These are phyloP conservation scores for Drosophila koepferae DNA, from an alignment of 2,888 invertebrate species.

Conservation along the genomic window DNA sequence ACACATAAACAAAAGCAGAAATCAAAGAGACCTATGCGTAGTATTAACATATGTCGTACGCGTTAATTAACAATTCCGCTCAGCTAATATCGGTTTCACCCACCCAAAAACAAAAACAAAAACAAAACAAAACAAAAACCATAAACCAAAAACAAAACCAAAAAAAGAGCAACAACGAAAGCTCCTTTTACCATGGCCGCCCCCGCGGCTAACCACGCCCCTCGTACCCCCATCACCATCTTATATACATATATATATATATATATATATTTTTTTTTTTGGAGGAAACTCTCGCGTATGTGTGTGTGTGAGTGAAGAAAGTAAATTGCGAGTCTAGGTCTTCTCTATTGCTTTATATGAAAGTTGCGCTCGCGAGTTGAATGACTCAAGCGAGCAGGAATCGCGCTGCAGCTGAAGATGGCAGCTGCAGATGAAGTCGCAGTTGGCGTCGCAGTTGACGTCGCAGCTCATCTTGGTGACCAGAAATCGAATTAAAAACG, in stretches of 20 bases:
- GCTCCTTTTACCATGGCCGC: constrained; percentile 63
- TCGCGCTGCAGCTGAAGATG: constrained; percentile 26
- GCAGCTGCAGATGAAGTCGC: neutral
- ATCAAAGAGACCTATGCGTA: constrained; percentile 24
- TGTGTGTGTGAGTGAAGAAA: constrained; percentile 69
- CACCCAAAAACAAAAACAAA: constrained; percentile 49
- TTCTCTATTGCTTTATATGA: constrained; percentile 45
- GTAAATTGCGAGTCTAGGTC: constrained; percentile 42
- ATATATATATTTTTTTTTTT: constrained; percentile 8
- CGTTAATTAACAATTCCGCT: constrained; percentile 82
- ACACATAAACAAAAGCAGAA: constrained; percentile 1
- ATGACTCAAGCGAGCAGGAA: constrained; percentile 69
- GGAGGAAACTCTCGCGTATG: constrained; percentile 20
- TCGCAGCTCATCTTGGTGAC: constrained; percentile 30
- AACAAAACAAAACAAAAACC: constrained; percentile 1
- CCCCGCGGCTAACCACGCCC: neutral
- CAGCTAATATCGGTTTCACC: constrained; percentile 83
- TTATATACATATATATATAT: too few species aligned
- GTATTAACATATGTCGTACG: constrained; percentile 69
- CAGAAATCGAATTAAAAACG: constrained; percentile 65
- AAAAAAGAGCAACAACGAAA: constrained; percentile 52
- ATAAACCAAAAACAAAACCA: constrained; percentile 3
- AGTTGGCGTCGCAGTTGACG: neutral
- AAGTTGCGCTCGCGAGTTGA: constrained; percentile 66
- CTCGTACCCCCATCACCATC: constrained; percentile 1